phyloP scores from a whole-genome alignment of 2,888 invertebrate genomes.

The Halictus quadricinctus region DNA sequence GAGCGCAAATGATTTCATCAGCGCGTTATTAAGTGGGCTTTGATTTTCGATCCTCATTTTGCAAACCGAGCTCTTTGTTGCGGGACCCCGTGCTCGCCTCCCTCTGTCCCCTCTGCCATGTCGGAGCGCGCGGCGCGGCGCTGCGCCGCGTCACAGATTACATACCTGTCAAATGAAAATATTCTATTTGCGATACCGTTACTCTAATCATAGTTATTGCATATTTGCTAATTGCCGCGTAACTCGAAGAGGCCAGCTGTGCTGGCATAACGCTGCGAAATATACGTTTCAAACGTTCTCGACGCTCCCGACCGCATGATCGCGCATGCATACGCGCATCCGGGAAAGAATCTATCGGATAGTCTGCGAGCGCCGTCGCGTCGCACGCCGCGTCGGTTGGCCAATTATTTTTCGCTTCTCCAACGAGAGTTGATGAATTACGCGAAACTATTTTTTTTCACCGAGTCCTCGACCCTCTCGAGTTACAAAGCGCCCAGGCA shows the following conservation, averaged over 20 bases:
- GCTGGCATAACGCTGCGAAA: neutral
- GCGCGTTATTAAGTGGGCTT: constrained; percentile 74
- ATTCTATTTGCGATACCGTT: constrained; percentile 70
- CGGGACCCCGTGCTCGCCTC: constrained; percentile 21
- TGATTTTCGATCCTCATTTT: constrained; percentile 74
- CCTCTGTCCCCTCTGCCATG: neutral
- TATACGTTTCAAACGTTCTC: constrained; percentile 1
- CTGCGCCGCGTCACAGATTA: constrained; percentile 52
- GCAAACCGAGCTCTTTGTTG: constrained; percentile 71
- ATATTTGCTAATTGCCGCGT: constrained; percentile 66
- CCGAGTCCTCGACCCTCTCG: constrained; percentile 15
- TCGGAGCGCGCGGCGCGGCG: neutral
- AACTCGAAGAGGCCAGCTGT: neutral
- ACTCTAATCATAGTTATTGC: constrained; percentile 70
- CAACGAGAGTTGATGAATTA: constrained; percentile 36
- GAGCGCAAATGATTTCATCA: constrained; percentile 72
- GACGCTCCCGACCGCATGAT: neutral
- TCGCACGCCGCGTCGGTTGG: neutral
- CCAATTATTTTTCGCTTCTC: constrained; percentile 16
- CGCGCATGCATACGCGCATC: neutral
- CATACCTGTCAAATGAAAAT: constrained; percentile 71
- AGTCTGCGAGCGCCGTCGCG: neutral
- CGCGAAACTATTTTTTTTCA: constrained; percentile 42
- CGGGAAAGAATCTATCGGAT: neutral
- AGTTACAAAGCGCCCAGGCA: constrained; percentile 16